phyloP scores from a whole-genome alignment of 2,888 invertebrate genomes.

The Protodeltote pygarga region DNA sequence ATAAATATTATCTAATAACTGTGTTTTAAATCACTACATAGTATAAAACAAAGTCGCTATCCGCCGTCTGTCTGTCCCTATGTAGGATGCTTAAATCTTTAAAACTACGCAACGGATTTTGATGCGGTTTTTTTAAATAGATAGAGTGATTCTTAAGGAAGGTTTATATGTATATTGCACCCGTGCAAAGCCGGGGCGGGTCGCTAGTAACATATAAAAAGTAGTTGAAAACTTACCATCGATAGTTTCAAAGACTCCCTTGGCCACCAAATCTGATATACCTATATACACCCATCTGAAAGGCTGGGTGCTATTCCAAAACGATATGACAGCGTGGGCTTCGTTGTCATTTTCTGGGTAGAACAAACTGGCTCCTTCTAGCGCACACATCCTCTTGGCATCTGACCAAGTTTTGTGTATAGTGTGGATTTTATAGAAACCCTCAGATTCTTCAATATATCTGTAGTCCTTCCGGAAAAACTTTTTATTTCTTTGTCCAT shows the following conservation, averaged over 20 bases:
- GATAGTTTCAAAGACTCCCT: conserved; percentile 66
- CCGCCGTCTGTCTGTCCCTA: no score
- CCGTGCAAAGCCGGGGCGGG: no score
- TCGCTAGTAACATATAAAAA: no score
- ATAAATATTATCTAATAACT: no score
- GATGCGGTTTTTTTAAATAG: no score
- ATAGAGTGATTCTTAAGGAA: no score
- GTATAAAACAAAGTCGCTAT: no score
- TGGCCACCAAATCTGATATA: conserved; percentile 59
- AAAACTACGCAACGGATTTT: no score
- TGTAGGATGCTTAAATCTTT: no score
- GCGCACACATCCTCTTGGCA: conserved; percentile 62
- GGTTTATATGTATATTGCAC: no score
- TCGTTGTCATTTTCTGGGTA: conserved; percentile 67
- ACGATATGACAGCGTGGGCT: conserved; percentile 50
- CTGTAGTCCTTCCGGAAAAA: conserved; percentile 73
- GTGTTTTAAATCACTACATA: no score
- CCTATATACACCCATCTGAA: conserved; percentile 56
- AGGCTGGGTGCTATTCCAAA: conserved; percentile 55
- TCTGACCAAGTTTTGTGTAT: conserved; percentile 62
- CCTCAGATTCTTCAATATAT: conserved; percentile 56
- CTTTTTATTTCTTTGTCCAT: conserved; percentile 59
- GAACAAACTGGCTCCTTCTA: conserved; percentile 68
- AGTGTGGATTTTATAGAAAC: conserved; percentile 75
- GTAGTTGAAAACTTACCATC: conserved; percentile 44